These are phyloP conservation scores for Ctena decussata DNA, from an alignment of 2,888 invertebrate genomes.

Conservation along the genomic window DNA sequence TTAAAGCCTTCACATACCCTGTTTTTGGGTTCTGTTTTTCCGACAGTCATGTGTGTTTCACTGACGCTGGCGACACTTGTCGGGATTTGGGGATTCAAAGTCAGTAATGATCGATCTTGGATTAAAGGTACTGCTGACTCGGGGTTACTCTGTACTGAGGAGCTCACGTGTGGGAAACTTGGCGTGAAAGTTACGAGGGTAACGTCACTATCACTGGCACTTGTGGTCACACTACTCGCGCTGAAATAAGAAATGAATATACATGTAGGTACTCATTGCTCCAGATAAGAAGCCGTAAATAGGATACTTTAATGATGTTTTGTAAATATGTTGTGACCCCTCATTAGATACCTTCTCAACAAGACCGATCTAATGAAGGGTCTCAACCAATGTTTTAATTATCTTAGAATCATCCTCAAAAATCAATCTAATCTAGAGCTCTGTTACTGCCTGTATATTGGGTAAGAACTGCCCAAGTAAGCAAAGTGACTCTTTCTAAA, in stretches of 20 bases:
- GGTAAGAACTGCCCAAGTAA: no score
- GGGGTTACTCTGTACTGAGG: background rate
- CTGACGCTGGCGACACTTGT: background rate
- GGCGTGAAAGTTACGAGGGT: background rate
- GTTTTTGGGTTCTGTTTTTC: conserved; percentile 38
- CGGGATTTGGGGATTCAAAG: background rate
- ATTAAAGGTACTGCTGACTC: background rate
- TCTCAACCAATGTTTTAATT: no score
- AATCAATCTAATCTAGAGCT: no score
- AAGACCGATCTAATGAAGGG: no score
- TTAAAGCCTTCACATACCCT: conserved; percentile 42
- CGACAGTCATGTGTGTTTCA: conserved; percentile 50
- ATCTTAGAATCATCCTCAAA: no score
- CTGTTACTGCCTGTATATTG: no score
- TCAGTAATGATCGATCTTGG: background rate
- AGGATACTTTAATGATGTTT: no score
- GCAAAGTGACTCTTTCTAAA: no score
- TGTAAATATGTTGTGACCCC: no score
- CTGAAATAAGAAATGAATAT: conserved; percentile 37
- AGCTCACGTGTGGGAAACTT: conserved; percentile 1
- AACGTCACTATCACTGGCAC: conserved; percentile 11
- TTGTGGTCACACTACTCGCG: conserved; percentile 44
- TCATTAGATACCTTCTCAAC: no score
- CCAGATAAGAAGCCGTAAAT: no score
- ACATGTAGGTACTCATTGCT: background rate